Base-by-base conservation (phyloP, 2,888 invertebrate genomes). In the Arge pagana region DNA sequence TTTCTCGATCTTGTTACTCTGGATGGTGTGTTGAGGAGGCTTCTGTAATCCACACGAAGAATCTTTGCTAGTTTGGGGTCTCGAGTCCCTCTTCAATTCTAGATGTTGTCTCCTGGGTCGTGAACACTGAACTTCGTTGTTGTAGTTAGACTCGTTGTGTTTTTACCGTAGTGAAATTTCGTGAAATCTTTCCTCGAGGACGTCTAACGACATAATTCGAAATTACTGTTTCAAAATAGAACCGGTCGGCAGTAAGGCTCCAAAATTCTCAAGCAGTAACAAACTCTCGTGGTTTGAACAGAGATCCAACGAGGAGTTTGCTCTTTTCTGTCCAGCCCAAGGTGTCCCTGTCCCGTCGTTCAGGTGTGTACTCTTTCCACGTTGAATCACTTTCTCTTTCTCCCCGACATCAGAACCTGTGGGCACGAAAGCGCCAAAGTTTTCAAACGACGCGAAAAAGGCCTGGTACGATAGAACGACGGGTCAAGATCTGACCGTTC, bases 331-430 rank as follows among this genome's bases (percentile, higher is more conserved):
- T 68, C 83, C 83, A 60, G 84, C 85, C 26, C 85, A 86, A 73
- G 84, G 81, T 15, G 83, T 77, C 77, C 89, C 89, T 37, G 84
- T 88, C 60, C 89, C 89, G 61, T 71, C 83, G 50, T 85, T 85
- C 82, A 86, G 87, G 87, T 89, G 45, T 45, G 45, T 45, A 24
- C 37, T 23, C 11, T 10, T 8, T 40, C 10, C n/a, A n/a, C n/a
- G n/a, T n/a, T n/a, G n/a, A 23, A 23, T 45, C 15, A 23, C 16
- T 21, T 21, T 33, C 11, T 15, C 10, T 18, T 45, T 45, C 15
- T 36, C 57, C 66, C 23, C 37, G 16, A 30, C 13, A 35, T 49
- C 58, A 80, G 80, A 80, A 61, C 79, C 80, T 28, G 82, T 87
- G 55, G 86, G 86, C 61, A 80, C 81, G 62, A 86, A 85, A 78